Percentiles rank a stretch among this genome's conserved stretches.
Conservation (phyloP, 2,113 vertebrate species). For the Lota lota region DNA sequence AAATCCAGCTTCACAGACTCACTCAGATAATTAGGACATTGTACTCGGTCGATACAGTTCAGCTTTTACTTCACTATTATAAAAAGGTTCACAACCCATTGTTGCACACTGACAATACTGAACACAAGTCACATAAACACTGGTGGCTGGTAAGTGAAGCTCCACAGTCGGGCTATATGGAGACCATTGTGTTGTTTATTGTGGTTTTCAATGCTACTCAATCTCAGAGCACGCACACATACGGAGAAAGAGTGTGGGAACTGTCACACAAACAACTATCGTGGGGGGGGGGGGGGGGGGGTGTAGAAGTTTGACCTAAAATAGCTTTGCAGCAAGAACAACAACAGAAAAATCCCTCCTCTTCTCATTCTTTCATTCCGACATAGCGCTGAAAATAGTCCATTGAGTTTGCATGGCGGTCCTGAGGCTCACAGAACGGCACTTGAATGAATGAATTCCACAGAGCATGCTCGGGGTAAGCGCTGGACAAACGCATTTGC, state of each 20-base stretch:
- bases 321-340: slow-evolving; percentile 49
- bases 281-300: background rate
- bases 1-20: no score
- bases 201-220: slow-evolving; percentile 28
- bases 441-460: slow-evolving; percentile 74
- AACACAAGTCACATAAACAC: slow-evolving; percentile 7
- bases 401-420: slow-evolving; percentile 54
- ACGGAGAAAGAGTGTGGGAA: slow-evolving; percentile 70
- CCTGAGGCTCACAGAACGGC: slow-evolving; percentile 60
- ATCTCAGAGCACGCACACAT: slow-evolving; percentile 30
- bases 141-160: slow-evolving; percentile 11
- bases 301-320: slow-evolving; percentile 50
- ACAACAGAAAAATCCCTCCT: slow-evolving; percentile 45
- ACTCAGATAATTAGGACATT: no score
- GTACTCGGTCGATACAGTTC: no score
- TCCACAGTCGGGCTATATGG: slow-evolving; percentile 3
- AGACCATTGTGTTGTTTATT: slow-evolving; percentile 46
- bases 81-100: background rate
- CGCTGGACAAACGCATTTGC: slow-evolving; percentile 60
- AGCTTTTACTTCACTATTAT: background rate
- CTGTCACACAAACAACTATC: slow-evolving; percentile 25
- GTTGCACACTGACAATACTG: background rate
- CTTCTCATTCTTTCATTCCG: slow-evolving; percentile 68
- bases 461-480: slow-evolving; percentile 46
- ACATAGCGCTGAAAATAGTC: slow-evolving; percentile 57